These are phyloP conservation scores for Tipula vernalis DNA, from an alignment of 2,888 invertebrate species.

Conservation along the genomic window DNA sequence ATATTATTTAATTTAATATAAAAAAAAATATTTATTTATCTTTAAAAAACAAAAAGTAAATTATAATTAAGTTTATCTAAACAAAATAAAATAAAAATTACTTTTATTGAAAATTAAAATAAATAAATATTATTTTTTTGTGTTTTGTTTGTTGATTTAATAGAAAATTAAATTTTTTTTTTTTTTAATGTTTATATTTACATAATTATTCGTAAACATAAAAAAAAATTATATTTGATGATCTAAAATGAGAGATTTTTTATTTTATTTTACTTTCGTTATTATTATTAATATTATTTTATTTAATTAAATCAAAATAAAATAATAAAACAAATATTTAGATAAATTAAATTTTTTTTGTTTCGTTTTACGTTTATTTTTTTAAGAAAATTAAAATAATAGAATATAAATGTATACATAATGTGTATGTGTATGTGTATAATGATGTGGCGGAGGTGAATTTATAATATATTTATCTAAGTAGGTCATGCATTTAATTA, in stretches of 20 bases:
- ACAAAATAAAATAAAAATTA: neutral
- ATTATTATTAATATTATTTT: neutral
- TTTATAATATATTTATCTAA: neutral
- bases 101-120: neutral
- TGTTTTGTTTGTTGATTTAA: neutral
- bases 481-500: neutral
- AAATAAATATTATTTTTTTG: neutral
- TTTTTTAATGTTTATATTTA: neutral
- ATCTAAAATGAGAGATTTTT: neutral
- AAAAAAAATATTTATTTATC: neutral
- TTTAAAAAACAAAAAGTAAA: neutral
- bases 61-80: constrained; percentile 4
- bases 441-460: neutral
- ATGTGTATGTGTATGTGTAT: neutral
- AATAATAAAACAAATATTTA: constrained; percentile 4
- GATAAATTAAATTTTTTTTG: neutral
- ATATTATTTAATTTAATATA: neutral
- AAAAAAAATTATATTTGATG: neutral
- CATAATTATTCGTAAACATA: neutral
- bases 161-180: neutral
- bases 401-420: neutral
- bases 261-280: neutral
- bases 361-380: neutral
- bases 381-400: neutral
- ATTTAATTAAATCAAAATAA: constrained; percentile 4